Conservation (phyloP, 2,113 vertebrate species). For the Tachycineta bicolor region DNA sequence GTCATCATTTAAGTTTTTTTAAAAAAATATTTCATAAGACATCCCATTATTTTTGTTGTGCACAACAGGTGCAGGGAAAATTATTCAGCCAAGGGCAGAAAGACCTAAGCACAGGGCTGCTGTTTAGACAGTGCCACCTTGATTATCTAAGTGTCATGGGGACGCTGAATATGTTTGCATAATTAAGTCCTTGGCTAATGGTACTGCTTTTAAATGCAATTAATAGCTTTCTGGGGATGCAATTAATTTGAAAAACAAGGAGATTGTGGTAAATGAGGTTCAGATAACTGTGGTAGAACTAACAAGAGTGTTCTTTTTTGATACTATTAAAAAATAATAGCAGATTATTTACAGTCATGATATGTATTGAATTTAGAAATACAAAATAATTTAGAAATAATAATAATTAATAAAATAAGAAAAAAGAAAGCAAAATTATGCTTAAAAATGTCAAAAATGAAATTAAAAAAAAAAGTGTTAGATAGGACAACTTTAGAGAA, state of each 20-base stretch:
- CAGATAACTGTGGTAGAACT: neutral
- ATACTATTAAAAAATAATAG: neutral
- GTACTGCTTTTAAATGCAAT: conserved; percentile 40
- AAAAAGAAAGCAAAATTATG: neutral
- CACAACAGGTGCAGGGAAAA: conserved; percentile 14
- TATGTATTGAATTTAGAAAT: neutral
- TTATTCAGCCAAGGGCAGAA: neutral
- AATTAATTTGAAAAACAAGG: conserved; percentile 17
- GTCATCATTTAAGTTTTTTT: neutral
- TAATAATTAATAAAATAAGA: neutral
- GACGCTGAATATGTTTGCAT: conserved; percentile 46
- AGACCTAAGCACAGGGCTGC: neutral
- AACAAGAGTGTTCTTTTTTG: neutral
- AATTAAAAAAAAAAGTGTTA: neutral
- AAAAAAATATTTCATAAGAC: neutral
- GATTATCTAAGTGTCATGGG: neutral
- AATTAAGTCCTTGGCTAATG: conserved; percentile 22
- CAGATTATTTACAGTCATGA: neutral
- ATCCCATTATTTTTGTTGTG: neutral
- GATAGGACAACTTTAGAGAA: neutral
- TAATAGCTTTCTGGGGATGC: conserved; percentile 32
- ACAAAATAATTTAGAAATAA: neutral
- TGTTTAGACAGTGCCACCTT: neutral
- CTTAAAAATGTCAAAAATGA: neutral
- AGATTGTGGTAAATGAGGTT: neutral